Evolutionary conservation across 1,140 invertebrate species (phyloP).

Genomic region (Paramacrobiotus metropolitanus): DNA sequence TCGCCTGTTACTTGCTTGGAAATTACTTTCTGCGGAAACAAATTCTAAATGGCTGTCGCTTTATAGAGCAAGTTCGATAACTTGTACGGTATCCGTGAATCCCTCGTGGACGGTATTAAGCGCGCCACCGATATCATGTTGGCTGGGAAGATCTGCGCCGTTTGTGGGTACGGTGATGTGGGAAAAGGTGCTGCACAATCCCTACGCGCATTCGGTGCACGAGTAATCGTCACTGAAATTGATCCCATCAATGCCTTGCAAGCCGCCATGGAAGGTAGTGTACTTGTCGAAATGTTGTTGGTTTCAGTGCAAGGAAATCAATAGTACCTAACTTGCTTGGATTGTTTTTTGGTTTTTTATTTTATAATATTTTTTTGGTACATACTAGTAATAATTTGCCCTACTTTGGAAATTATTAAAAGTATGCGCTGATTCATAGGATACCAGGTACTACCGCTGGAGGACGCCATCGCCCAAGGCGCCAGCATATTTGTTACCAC

Average conservation of each 20-base stretch:
- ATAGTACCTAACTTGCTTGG: no score
- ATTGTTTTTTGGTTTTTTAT: no score
- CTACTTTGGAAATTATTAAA: no score
- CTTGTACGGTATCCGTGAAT: slow-evolving; percentile 92
- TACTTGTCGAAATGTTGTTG: background rate
- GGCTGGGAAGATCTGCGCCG: slow-evolving; percentile 89
- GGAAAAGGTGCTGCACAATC: slow-evolving; percentile 96
- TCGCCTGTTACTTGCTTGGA: slow-evolving; percentile 22
- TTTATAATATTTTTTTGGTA: no score
- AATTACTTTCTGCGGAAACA: background rate
- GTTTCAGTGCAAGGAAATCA: background rate
- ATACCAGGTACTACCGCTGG: slow-evolving; percentile 77
- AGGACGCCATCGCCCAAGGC: slow-evolving; percentile 58
- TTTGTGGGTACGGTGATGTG: slow-evolving; percentile 96
- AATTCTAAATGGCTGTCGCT: slow-evolving; percentile 6
- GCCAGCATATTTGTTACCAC: slow-evolving; percentile 93
- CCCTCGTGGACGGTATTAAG: slow-evolving; percentile 92
- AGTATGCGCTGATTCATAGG: slow-evolving; percentile 20
- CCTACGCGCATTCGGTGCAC: slow-evolving; percentile 71
- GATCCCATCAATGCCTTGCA: slow-evolving; percentile 98
- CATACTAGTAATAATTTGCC: no score
- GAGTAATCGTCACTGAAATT: slow-evolving; percentile 91
- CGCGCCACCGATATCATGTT: slow-evolving; percentile 93
- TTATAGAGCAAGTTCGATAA: slow-evolving; percentile 95
- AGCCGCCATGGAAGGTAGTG: slow-evolving; percentile 84